Conservation (phyloP, 2,888 invertebrate species). For the Microctonus aethiopoides region DNA sequence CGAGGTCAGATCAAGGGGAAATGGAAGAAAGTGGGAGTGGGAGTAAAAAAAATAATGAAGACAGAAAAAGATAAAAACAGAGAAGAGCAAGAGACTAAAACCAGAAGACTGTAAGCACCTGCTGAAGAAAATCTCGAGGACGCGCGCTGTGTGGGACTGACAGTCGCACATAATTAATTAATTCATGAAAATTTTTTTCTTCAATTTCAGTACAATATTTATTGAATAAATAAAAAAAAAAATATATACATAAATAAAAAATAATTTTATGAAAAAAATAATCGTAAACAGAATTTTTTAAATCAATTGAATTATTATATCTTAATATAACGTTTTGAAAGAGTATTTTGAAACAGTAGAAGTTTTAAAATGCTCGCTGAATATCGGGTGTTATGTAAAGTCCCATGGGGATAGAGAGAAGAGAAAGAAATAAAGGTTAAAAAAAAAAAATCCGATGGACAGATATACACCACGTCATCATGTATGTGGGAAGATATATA, state of each 20-base stretch:
- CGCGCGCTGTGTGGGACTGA: no score
- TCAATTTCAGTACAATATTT: neutral
- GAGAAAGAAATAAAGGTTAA: constrained; percentile 32
- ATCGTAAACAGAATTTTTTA: neutral
- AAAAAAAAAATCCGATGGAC: constrained; percentile 33
- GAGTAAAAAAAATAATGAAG: neutral
- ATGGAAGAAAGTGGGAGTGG: neutral
- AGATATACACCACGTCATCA: neutral
- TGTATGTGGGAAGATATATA: constrained; percentile 27
- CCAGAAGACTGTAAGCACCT: neutral
- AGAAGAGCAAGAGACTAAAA: neutral
- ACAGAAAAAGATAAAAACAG: no score
- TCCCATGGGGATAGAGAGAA: neutral
- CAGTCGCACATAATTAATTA: constrained; percentile 4
- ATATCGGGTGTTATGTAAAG: neutral
- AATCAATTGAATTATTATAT: neutral
- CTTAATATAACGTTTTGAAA: neutral
- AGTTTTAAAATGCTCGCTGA: neutral
- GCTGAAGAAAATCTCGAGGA: neutral
- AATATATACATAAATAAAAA: neutral
- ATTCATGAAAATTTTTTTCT: neutral
- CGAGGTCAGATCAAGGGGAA: neutral
- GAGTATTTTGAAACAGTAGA: neutral
- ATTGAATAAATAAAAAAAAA: neutral
- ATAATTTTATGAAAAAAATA: neutral